These are phyloP conservation scores for Drosophila atroscutellata DNA, from an alignment of 2,888 invertebrate genomes.

Conservation along the genomic window DNA sequence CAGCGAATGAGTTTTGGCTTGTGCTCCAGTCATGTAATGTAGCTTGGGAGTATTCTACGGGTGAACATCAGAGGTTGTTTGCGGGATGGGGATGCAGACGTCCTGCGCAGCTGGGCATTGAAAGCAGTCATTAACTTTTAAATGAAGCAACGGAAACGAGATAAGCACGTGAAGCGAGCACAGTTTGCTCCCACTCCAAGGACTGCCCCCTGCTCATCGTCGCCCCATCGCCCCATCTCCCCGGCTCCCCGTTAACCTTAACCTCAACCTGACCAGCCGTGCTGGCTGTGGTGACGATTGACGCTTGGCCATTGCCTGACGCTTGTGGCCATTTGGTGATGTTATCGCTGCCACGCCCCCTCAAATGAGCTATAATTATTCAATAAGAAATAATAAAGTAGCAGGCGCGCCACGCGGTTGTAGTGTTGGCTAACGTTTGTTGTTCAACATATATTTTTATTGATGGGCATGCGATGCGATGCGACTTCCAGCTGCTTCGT, in stretches of 20 bases:
- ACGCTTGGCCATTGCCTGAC: conserved; percentile 38
- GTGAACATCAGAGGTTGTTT: neutral
- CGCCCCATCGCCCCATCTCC: neutral
- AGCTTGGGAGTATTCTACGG: neutral
- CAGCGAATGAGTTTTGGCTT: conserved; percentile 9
- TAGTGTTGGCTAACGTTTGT: conserved; percentile 22
- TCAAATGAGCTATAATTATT: conserved; percentile 84
- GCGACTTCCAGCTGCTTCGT: conserved; percentile 38
- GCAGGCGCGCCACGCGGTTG: conserved; percentile 22
- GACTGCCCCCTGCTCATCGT: neutral
- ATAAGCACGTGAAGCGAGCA: conserved; percentile 77
- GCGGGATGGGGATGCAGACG: conserved; percentile 5
- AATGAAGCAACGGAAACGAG: conserved; percentile 81
- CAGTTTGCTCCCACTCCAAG: neutral
- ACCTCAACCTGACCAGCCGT: conserved; percentile 1
- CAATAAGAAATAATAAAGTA: conserved; percentile 83
- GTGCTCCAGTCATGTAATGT: conserved; percentile 25
- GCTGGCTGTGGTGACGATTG: conserved; percentile 47
- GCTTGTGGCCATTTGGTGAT: conserved; percentile 56
- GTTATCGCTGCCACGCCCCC: conserved; percentile 61
- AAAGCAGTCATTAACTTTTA: conserved; percentile 82
- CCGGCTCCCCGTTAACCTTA: conserved; percentile 2
- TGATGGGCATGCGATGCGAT: conserved; percentile 68
- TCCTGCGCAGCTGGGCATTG: conserved; percentile 62
- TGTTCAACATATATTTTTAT: conserved; percentile 55